These are phyloP conservation scores for Poeciliopsis retropinna DNA, from an alignment of 2,113 vertebrate species.

Conservation along the genomic window DNA sequence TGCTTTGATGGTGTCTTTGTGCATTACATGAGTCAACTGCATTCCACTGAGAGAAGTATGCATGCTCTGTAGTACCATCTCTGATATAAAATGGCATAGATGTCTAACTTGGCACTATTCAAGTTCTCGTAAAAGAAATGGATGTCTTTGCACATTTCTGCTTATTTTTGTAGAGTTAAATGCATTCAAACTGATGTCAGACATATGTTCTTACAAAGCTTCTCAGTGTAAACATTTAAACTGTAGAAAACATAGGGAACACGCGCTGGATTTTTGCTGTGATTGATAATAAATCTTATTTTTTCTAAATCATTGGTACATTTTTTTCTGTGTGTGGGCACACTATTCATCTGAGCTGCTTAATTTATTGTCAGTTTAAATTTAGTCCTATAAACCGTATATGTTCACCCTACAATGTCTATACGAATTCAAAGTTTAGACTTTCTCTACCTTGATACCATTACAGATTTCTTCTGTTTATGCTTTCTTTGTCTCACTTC, in stretches of 20 bases:
- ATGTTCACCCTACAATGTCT: not conserved
- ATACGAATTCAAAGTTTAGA: not conserved
- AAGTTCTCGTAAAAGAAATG: slow-evolving; percentile 43
- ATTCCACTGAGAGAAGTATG: slow-evolving; percentile 63
- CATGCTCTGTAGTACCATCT: slow-evolving; percentile 43
- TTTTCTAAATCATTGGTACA: not conserved
- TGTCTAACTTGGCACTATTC: slow-evolving; percentile 38
- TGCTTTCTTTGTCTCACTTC: too few relatives aligned
- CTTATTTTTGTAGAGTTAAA: slow-evolving; percentile 30
- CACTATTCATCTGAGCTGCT: not conserved
- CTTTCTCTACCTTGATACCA: too few relatives aligned
- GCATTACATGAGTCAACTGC: slow-evolving; percentile 67
- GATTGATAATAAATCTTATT: not conserved
- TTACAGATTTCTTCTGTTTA: too few relatives aligned
- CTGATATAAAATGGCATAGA: slow-evolving; percentile 44
- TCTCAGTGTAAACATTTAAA: slow-evolving; percentile 18
- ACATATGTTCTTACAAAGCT: slow-evolving; percentile 33
- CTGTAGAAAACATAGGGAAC: not conserved
- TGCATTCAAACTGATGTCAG: slow-evolving; percentile 39
- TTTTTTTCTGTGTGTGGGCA: too few relatives aligned
- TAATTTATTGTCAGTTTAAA: slow-evolving; percentile 12
- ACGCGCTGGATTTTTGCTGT: not conserved
- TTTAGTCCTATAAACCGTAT: not conserved
- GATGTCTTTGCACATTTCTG: slow-evolving; percentile 36
- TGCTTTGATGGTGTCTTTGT: slow-evolving; percentile 73